Conservation (phyloP, 2,888 invertebrate species). For the Pomacea canaliculata region DNA sequence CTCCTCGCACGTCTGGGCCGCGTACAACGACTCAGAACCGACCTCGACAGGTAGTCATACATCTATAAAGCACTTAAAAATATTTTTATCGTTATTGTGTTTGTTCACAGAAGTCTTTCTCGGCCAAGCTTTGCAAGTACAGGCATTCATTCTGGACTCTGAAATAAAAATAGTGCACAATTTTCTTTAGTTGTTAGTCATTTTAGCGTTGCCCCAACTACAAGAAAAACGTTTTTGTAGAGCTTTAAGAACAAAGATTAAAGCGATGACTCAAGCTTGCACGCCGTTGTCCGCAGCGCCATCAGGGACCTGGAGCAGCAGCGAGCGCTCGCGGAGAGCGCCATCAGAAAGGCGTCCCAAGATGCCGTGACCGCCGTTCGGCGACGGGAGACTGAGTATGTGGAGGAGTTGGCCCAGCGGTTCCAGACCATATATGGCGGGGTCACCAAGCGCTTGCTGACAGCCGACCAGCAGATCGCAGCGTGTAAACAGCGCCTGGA, state of each 20-base stretch:
- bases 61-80: neutral
- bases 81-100: neutral
- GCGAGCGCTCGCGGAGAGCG: slow-evolving; percentile 2
- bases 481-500: slow-evolving; percentile 15
- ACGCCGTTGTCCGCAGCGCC: neutral
- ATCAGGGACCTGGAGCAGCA: neutral
- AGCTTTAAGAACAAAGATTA: no score
- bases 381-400: slow-evolving; percentile 11
- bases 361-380: neutral
- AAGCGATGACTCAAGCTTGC: no score
- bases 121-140: no score
- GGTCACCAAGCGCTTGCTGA: slow-evolving; percentile 2
- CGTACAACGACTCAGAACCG: neutral
- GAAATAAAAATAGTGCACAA: no score
- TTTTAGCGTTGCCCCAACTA: no score
- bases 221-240: no score
- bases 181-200: no score
- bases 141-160: no score
- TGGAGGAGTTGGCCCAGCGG: slow-evolving; percentile 4
- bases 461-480: slow-evolving; percentile 3
- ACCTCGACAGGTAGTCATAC: neutral
- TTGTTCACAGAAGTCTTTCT: neutral
- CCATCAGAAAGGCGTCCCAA: slow-evolving; percentile 10
- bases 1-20: neutral
- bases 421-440: neutral